These are phyloP conservation scores for Eilema caniola DNA, from an alignment of 2,888 invertebrate genomes.

Conservation along the genomic window DNA sequence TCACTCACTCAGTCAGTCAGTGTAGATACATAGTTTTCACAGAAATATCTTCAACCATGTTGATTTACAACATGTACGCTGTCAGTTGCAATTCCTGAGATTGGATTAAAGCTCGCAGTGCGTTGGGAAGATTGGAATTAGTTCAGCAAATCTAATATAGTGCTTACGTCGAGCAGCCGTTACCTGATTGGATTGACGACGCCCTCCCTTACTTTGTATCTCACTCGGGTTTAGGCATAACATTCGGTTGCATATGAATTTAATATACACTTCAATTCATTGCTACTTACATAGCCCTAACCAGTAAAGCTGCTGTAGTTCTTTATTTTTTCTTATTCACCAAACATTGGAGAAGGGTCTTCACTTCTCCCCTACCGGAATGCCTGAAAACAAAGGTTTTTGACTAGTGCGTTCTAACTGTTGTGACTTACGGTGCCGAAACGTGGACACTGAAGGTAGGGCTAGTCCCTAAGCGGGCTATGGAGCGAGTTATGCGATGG, in stretches of 20 bases:
- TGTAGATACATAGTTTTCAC: background rate
- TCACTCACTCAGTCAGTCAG: background rate
- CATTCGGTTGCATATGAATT: background rate
- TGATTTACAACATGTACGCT: background rate
- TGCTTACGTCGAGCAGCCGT: background rate
- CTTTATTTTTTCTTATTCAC: no score
- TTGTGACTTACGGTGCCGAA: no score
- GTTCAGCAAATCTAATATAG: background rate
- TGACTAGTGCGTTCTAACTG: no score
- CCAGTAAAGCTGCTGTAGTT: background rate
- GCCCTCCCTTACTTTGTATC: background rate
- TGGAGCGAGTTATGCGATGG: no score
- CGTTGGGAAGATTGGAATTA: slow-evolving; percentile 1
- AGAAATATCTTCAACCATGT: background rate
- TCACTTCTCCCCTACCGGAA: no score
- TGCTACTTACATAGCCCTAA: background rate
- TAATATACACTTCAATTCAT: background rate
- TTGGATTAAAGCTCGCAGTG: background rate
- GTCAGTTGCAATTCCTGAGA: background rate
- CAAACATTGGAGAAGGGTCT: no score
- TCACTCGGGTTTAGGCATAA: background rate
- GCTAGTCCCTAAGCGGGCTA: no score
- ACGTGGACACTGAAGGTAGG: no score
- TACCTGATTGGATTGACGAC: background rate
- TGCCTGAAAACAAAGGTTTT: no score